Evolutionary conservation across 1,140 invertebrate species (phyloP), one percentile per base, ranked within the genome.

Genomic region (Rhizoglyphus robini): DNA sequence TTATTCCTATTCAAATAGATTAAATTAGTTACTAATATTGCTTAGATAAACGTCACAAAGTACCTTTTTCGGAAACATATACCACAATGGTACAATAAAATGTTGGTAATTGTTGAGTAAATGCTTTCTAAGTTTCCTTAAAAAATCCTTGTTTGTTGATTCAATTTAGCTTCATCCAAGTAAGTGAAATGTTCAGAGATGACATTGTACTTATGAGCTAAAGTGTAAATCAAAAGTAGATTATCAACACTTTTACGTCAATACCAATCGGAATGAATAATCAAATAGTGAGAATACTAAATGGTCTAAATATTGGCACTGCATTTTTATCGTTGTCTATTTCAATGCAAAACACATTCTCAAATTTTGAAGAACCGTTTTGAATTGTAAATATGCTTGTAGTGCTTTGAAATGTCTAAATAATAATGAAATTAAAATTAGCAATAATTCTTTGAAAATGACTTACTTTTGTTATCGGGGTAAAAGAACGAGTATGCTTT

Each of bases 151-250:
- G 98, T 79, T 4, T 87, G 85, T 74, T 87, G 88, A 76, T 98
- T 98, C 71, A 98, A 88, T 67, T 86, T 83, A 67, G 96, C 80
- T 74, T 90, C 89, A 73, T 90, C 86, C 51, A 86, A 80, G 74
- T 90, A 90, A 18, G 61, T 67, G 51, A 69, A 68, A 2, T 51
- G n/a, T 31, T 46, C 29, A 8, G 4, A 15, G 58, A 47, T 59
- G 4, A 60, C 29, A 29, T 47, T 27, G n/a, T 68, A 27, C 34
- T 48, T 32, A 36, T 32, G 31, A 5, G 54, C 59, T 23, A 60
- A 94, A 3, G 92, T 92, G 73, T 96, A 90, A n/a, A 98, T 78
- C 73, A 92, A 87, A 36, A 99, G 81, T 31, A 96, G 83, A 74
- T 86, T 88, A 68, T 96, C 90, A 3, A 94, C 83, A 31, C 90